Percentiles rank a stretch among this genome's conserved stretches.
Evolutionary conservation across 2,888 invertebrate species (phyloP).

Genomic region (Acrobasis consociella): DNA sequence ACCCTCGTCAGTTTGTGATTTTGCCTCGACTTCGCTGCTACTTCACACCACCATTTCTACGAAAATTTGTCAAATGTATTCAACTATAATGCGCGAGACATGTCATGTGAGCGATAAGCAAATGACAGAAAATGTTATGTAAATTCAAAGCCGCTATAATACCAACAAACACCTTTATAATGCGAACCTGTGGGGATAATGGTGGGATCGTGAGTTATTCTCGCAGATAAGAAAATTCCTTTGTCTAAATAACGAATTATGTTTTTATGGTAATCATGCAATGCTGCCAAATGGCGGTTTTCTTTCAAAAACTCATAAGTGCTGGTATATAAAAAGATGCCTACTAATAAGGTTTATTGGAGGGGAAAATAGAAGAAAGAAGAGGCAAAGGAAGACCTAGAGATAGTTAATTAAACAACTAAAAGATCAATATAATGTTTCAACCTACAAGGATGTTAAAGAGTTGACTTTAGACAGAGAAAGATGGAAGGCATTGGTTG

Average conservation of each 20-base stretch:
- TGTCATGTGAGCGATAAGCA: constrained; percentile 79
- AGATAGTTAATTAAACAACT: no score
- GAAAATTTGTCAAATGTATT: constrained; percentile 78
- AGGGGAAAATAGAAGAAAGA: no score
- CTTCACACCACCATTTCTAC: constrained; percentile 59
- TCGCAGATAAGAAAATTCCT: constrained; percentile 60
- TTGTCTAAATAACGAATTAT: constrained; percentile 59
- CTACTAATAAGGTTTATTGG: no score
- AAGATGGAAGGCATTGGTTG: no score
- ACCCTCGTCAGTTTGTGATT: neutral
- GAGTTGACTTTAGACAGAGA: no score
- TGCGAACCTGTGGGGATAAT: constrained; percentile 62
- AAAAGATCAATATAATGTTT: no score
- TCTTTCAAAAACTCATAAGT: neutral
- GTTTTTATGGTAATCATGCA: constrained; percentile 39
- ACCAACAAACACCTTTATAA: constrained; percentile 70
- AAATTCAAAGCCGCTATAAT: constrained; percentile 75
- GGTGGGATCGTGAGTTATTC: constrained; percentile 67
- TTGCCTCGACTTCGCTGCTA: constrained; percentile 33
- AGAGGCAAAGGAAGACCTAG: no score
- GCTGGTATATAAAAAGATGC: no score
- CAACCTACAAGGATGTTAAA: no score
- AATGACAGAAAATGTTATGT: constrained; percentile 81
- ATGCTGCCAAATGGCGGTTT: constrained; percentile 17
- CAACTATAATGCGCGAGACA: constrained; percentile 73